phyloP scores from a whole-genome alignment of 2,797 vertebrate species.

The Spheniscus humboldti region DNA sequence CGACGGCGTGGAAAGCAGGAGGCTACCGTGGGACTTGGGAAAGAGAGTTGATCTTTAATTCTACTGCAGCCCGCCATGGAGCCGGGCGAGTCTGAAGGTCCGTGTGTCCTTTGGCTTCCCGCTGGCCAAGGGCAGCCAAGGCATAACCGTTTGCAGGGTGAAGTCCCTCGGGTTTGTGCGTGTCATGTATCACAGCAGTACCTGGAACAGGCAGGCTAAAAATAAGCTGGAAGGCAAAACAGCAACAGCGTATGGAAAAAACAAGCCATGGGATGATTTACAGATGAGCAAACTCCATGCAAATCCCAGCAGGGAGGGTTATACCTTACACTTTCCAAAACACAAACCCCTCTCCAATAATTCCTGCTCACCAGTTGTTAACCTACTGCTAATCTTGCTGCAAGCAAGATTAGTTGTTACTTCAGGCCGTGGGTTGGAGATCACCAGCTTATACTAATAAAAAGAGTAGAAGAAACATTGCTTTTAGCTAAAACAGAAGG shows the following conservation, averaged over 20 bases:
- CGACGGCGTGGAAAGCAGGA: fast-evolving
- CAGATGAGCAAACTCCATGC: neutral
- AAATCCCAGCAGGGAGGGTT: neutral
- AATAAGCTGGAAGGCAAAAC: neutral
- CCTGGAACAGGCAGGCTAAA: neutral
- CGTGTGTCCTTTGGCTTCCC: neutral
- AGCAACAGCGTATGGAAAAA: neutral
- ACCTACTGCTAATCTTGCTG: neutral
- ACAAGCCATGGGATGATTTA: neutral
- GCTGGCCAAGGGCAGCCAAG: neutral
- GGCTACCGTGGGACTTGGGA: neutral
- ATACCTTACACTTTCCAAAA: neutral
- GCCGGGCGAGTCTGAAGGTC: neutral
- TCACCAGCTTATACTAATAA: neutral
- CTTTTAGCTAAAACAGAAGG: neutral
- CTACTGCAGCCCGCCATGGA: neutral
- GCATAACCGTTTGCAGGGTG: fast-evolving
- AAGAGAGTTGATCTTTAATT: neutral
- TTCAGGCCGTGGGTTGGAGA: neutral
- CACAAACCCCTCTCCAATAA: neutral
- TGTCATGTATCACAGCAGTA: fast-evolving
- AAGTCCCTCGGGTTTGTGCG: neutral
- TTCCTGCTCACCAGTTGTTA: neutral
- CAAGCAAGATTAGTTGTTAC: neutral
- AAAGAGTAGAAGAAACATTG: neutral